Percentiles rank a stretch among this genome's conserved stretches.
Evolutionary conservation across 2,113 vertebrate species (phyloP).

Genomic region (Saccopteryx bilineata): DNA sequence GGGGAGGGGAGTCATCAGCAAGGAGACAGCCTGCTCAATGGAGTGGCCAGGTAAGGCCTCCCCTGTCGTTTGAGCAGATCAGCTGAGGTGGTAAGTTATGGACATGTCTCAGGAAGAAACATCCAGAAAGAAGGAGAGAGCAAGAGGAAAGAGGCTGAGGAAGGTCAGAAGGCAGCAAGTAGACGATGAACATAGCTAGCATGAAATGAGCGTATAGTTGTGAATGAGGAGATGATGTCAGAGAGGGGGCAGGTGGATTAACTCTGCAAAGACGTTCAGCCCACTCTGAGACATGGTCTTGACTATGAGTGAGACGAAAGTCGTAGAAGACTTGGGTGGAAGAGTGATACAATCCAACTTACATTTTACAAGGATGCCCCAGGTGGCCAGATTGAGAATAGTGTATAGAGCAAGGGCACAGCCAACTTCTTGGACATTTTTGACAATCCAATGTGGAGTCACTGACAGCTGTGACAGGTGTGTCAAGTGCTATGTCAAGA

Average conservation of each 20-base stretch:
- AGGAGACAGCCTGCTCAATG: neutral
- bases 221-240: accelerated
- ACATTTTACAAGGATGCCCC: neutral
- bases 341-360: neutral
- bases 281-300: accelerated
- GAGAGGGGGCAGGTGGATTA: neutral
- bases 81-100: too few species aligned
- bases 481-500: neutral
- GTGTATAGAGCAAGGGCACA: neutral
- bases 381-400: neutral
- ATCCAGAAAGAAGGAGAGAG: neutral
- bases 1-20: too few species aligned
- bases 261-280: neutral
- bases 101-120: neutral
- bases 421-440: neutral
- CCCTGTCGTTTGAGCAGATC: neutral
- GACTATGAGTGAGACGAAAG: neutral
- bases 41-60: neutral
- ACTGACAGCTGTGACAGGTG: neutral
- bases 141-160: neutral
- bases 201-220: accelerated
- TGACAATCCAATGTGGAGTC: neutral
- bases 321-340: neutral
- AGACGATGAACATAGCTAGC: accelerated
- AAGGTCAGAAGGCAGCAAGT: neutral